These are phyloP conservation scores for Eurystomus glaucurus DNA, from an alignment of 2,797 vertebrate species.

Conservation along the genomic window DNA sequence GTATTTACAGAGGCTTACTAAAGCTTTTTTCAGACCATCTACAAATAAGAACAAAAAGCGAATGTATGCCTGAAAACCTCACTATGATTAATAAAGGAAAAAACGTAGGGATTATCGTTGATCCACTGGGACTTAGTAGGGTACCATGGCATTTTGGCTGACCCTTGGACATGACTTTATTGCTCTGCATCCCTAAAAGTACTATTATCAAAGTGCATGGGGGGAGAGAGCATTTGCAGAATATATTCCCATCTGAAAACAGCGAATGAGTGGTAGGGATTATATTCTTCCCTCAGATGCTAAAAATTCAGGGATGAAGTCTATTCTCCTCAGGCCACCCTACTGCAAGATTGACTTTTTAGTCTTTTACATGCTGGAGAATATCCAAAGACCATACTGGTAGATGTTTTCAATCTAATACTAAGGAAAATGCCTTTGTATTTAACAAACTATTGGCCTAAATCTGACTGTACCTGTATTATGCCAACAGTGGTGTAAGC, in stretches of 20 bases:
- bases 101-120: slow-evolving; percentile 44
- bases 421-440: not conserved
- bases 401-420: not conserved
- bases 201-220: not conserved
- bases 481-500: not conserved
- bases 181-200: not conserved
- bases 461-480: not conserved
- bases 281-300: not conserved
- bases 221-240: not conserved
- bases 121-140: slow-evolving; percentile 43
- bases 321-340: not conserved
- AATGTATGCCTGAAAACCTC: slow-evolving; percentile 4
- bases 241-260: not conserved
- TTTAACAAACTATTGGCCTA: not conserved
- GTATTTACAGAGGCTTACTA: slow-evolving; percentile 28
- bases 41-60: slow-evolving; percentile 40
- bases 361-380: not conserved
- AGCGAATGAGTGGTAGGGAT: not conserved
- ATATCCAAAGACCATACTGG: not conserved
- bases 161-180: not conserved
- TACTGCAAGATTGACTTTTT: not conserved
- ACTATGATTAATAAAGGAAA: slow-evolving; percentile 53
- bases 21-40: not conserved
- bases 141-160: slow-evolving; percentile 47
- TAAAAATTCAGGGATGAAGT: not conserved